Evolutionary conservation across 2,888 invertebrate species (phyloP).

Genomic region (Liopterus haemorrhoidalis): DNA sequence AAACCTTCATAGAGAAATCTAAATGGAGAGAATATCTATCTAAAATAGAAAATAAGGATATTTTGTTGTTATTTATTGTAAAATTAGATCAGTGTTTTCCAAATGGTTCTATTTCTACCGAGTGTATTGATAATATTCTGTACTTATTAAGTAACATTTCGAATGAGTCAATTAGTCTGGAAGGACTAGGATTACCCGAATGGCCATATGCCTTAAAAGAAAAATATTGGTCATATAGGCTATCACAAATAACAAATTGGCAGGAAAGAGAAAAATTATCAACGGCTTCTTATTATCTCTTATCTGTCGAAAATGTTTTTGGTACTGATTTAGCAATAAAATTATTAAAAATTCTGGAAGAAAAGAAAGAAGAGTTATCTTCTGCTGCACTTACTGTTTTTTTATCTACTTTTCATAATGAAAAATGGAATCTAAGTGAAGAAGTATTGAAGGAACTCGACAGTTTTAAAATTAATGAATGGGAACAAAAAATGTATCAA

Average conservation of each 20-base stretch:
- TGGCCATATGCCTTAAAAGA: constrained; percentile 32
- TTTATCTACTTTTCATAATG: constrained; percentile 21
- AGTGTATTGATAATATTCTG: constrained; percentile 26
- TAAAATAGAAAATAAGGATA: constrained; percentile 27
- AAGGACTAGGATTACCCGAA: constrained; percentile 28
- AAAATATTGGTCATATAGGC: constrained; percentile 23
- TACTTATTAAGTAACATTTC: constrained; percentile 25
- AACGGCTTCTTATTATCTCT: constrained; percentile 25
- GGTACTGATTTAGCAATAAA: constrained; percentile 14
- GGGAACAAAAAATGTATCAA: constrained; percentile 14
- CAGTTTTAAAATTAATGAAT: constrained; percentile 9
- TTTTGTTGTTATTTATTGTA: constrained; percentile 25
- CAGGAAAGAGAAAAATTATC: constrained; percentile 21
- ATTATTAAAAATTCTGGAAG: constrained; percentile 20
- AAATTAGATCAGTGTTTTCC: constrained; percentile 27
- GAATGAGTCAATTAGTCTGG: too few species aligned
- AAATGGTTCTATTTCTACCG: constrained; percentile 11
- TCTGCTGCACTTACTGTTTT: constrained; percentile 15
- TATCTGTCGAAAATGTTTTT: constrained; percentile 22
- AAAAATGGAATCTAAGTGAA: constrained; percentile 22
- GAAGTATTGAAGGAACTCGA: constrained; percentile 19
- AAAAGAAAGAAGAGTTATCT: constrained; percentile 11
- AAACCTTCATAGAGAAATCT: constrained; percentile 21
- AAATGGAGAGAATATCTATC: constrained; percentile 28
- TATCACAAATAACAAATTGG: constrained; percentile 24